Base-by-base conservation (phyloP, 2,888 invertebrate species). In the Amaurobius ferox region DNA sequence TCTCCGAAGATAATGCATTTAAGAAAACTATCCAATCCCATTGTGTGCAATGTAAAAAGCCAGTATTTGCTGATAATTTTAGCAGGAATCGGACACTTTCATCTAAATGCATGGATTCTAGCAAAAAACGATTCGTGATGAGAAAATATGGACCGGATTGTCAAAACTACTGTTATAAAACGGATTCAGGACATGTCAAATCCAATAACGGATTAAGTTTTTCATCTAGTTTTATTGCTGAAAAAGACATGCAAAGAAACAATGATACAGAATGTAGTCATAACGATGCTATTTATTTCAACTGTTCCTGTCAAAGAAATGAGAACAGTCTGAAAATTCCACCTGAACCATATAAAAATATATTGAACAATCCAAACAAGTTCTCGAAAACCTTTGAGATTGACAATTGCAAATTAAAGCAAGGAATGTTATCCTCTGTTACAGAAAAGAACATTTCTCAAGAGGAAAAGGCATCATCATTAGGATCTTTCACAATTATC, bases 401-500 rank as follows among this genome's bases (percentile, higher is more conserved):
- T 11, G 5, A 5, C 35, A 35, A 35, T 11, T 5, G 11, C 5
- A 35, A 35, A 35, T 7, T 5, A 7, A 11, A 35, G 35, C 5
- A 7, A 35, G 35, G 11, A 35, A 35, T 35, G 11, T n/a, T n/a
- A n/a, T n/a, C n/a, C n/a, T n/a, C n/a, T n/a, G n/a, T n/a, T 7
- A 35, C 11, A 11, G 11, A 35, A 35, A 35, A 35, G 6, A 5
- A 7, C 35, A 35, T 7, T 35, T 7, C 35, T 35, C 35, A 35
- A 11, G 2, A 5, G 2, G 9, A 16, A 44, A 16, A 16, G n/a
- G 16, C 6, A 9, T 44, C 44, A 44, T 13, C 16, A 1, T n/a
- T 70, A 0, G 44, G 40, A 0, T 35, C 67, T 0, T 85, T 85
- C 32, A 76, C 62, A 5, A 26, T 86, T 13, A 44, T 86, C 11